Evolutionary conservation across 2,797 vertebrate genomes (phyloP).

Genomic region (Sebastes iracundus): DNA sequence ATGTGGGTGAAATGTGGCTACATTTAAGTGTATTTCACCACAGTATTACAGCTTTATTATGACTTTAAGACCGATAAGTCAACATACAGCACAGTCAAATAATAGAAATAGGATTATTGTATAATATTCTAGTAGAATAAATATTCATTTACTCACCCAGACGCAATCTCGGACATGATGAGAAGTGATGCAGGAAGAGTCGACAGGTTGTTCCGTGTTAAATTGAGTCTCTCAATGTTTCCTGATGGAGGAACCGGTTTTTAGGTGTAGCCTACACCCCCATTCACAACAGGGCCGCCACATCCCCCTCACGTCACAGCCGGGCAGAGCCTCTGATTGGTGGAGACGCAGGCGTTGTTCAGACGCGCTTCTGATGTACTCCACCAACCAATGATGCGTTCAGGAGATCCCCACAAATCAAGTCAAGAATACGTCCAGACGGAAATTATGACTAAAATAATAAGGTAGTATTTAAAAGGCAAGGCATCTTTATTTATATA

Average conservation of each 20-base stretch:
- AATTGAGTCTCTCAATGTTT: neutral
- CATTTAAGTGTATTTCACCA: neutral
- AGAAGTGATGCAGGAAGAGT: neutral
- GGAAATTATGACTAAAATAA: neutral
- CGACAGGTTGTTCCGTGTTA: neutral
- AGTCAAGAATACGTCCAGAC: fast-evolving
- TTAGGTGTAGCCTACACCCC: neutral
- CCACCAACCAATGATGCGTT: constrained; percentile 7
- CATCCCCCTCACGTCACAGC: neutral
- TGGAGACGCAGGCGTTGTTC: constrained; percentile 9
- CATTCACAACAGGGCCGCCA: fast-evolving
- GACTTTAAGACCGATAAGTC: neutral
- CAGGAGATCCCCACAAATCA: neutral
- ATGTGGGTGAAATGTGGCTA: neutral
- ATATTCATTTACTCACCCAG: constrained; percentile 30
- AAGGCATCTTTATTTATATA: neutral
- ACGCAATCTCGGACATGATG: constrained; percentile 32
- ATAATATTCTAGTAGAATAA: neutral
- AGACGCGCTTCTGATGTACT: neutral
- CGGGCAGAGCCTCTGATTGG: constrained; percentile 34
- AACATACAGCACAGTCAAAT: neutral
- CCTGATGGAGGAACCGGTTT: constrained; percentile 3
- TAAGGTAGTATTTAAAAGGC: neutral
- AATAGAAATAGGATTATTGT: too few relatives aligned
- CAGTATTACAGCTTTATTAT: too few relatives aligned